Percentiles rank a stretch among this genome's conserved stretches.
These are phyloP conservation scores for Rutilus rutilus DNA, from an alignment of 2,113 vertebrate genomes.

Conservation along the genomic window DNA sequence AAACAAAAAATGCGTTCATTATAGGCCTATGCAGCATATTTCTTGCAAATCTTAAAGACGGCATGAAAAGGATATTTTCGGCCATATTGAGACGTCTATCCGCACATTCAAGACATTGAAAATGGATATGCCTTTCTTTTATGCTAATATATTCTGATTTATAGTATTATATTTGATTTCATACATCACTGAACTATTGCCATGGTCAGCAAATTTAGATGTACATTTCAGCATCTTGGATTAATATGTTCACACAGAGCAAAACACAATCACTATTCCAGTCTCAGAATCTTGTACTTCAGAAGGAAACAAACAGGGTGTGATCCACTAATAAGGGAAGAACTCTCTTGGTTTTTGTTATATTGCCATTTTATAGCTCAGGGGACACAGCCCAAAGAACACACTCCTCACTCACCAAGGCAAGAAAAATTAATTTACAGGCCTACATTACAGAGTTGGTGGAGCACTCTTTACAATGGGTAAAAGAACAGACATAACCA, in stretches of 20 bases:
- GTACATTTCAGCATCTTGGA: background rate
- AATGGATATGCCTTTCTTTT: background rate
- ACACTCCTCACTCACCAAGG: conserved; percentile 20
- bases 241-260: background rate
- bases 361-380: conserved; percentile 35
- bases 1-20: too few species aligned
- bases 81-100: too few species aligned
- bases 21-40: too few species aligned
- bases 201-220: background rate
- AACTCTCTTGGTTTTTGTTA: conserved; percentile 16
- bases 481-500: conserved; percentile 10
- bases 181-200: background rate
- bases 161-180: background rate
- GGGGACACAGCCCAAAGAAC: conserved; percentile 26
- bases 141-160: background rate
- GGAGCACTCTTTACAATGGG: conserved; percentile 24
- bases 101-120: too few species aligned
- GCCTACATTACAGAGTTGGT: conserved; percentile 14
- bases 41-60: too few species aligned
- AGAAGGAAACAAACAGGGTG: conserved; percentile 1
- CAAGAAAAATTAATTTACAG: conserved; percentile 31
- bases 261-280: background rate
- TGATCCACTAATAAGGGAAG: conserved; percentile 6
- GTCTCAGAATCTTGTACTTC: background rate
- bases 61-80: too few species aligned